Base-by-base conservation (phyloP, 2,888 invertebrate genomes). In the Atethmia centrago region DNA sequence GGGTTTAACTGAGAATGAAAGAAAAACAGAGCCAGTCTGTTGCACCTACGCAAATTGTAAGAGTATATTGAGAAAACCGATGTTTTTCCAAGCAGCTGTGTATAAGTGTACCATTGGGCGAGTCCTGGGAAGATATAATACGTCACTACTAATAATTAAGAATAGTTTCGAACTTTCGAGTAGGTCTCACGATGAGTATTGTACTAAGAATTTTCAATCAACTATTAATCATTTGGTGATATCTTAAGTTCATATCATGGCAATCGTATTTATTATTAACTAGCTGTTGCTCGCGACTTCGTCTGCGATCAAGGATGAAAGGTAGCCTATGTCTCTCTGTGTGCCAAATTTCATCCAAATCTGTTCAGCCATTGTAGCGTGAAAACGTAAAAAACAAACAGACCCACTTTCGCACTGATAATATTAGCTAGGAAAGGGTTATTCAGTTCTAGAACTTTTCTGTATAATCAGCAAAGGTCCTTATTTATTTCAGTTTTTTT, bases 1-100 rank as follows among this genome's bases (percentile, higher is more conserved):
- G 14, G 21, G 25, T 42, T 64, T 10, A 42, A 77, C 42, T 49
- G 53, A 55, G n/a, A 61, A 49, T 42, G 25, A 64, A 71, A 49
- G 55, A 51, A 71, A 77, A 77, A 65, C 77, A 65, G 61, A 65
- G 14, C 19, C 25, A 45, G 59, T 61, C 28, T 53, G 58, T 42
- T 51, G 42, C 40, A 9, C 36, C 28, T 56, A 40, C 61, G 61
- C 61, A 56, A 28, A 51, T 55, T 14, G n/a, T 42, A 25, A 77
- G 28, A 55, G 25, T 36, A 12, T 31, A 59, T 59, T 77, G 42
- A 47, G 21, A 49, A 55, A 31, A 47, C 14, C 10, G 0, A 62
- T 62, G 21, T 76, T 76, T 45, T 67, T 49, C 14, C 21, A 25
- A 36, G 25, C 25, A 62, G 9, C 31, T 47, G 53, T 55, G 21